A percentile compares a stretch with the other conserved stretches of the same genome.
Evolutionary conservation across 2,888 invertebrate genomes (phyloP).

Genomic region (Hyppa rectilinea): DNA sequence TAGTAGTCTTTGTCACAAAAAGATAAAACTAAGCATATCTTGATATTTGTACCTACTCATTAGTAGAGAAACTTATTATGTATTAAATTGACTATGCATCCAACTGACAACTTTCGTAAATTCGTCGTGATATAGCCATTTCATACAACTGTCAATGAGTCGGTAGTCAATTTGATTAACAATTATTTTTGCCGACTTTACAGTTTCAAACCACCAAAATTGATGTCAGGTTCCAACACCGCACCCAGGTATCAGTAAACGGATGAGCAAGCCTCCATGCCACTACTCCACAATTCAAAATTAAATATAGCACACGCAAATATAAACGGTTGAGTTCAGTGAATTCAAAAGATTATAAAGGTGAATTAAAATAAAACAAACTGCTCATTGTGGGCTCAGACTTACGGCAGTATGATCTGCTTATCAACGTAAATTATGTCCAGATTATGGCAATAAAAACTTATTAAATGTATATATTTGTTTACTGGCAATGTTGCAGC

Average conservation of each 20-base stretch:
- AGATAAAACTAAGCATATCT: no score
- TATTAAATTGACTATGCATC: no score
- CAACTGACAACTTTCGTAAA: no score
- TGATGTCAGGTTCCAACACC: no score
- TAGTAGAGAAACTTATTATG: no score
- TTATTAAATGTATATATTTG: conserved; percentile 90
- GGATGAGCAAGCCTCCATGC: not conserved
- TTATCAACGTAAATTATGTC: conserved; percentile 88
- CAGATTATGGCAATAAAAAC: conserved; percentile 88
- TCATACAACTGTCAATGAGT: no score
- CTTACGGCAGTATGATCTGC: conserved; percentile 82
- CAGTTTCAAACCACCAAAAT: no score
- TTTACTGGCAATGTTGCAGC: conserved; percentile 78
- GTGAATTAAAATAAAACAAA: conserved; percentile 74
- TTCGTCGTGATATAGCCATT: no score
- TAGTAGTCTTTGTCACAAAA: no score
- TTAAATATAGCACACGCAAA: conserved; percentile 51
- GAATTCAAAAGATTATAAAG: conserved; percentile 67
- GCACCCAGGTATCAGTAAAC: not conserved
- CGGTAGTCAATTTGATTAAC: no score
- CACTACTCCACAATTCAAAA: conserved; percentile 16
- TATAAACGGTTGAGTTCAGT: conserved; percentile 44
- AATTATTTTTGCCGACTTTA: no score
- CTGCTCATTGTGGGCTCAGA: conserved; percentile 71
- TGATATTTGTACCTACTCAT: no score